These are phyloP conservation scores for Dipodomys merriami DNA, from an alignment of 2,113 vertebrate species.

Conservation along the genomic window DNA sequence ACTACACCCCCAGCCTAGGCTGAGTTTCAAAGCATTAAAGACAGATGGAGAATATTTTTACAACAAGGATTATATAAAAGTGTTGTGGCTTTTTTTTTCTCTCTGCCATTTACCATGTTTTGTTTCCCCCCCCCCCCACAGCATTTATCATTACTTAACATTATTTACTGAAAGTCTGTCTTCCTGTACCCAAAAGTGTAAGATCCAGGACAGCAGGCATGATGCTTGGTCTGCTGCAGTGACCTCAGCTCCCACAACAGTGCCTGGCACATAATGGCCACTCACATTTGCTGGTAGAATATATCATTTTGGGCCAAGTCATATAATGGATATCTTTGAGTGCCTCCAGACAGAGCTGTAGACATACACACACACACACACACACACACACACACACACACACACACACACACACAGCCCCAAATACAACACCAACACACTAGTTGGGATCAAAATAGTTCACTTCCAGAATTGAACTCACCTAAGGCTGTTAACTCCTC, in stretches of 20 bases:
- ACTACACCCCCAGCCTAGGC: no score
- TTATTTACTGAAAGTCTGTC: conserved; percentile 13
- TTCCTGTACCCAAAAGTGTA: neutral
- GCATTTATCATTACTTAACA: conserved; percentile 40
- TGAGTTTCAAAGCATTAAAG: conserved; percentile 15
- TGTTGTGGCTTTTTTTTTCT: neutral
- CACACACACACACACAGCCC: neutral
- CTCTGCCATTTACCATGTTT: neutral
- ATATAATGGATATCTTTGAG: neutral
- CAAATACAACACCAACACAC: no score
- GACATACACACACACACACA: neutral
- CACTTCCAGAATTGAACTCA: neutral
- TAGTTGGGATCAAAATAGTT: neutral
- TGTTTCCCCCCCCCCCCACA: neutral
- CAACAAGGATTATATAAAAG: neutral
- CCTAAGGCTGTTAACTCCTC: neutral
- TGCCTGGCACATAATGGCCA: neutral
- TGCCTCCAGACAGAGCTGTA: neutral
- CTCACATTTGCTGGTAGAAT: neutral
- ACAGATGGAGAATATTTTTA: conserved; percentile 16
- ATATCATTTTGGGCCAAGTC: neutral
- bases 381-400: neutral
- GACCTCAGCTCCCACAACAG: neutral
- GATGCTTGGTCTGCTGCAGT: neutral
- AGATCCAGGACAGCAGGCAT: neutral